These are phyloP conservation scores for Chymomyza costata DNA, from an alignment of 1,140 invertebrate species.

Conservation along the genomic window DNA sequence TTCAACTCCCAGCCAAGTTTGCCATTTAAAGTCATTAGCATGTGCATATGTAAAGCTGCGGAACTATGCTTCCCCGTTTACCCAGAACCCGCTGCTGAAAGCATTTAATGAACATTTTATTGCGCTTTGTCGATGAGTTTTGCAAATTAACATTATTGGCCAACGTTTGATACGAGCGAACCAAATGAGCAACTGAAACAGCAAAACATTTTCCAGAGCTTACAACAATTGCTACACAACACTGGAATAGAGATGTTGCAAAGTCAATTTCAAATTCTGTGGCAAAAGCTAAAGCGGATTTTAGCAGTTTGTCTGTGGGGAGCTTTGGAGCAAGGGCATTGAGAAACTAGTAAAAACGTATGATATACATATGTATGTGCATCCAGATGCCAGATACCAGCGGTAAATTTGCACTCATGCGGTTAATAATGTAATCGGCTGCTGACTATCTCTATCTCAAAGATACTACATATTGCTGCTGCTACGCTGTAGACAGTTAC, in stretches of 20 bases:
- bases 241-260: constrained; percentile 36
- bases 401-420: constrained; percentile 49
- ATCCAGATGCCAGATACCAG: constrained; percentile 24
- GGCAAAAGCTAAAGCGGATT: too few species aligned
- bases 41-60: too few species aligned
- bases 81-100: constrained; percentile 38
- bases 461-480: constrained; percentile 1
- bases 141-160: constrained; percentile 15
- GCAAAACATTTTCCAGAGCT: constrained; percentile 23
- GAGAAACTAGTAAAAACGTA: too few species aligned
- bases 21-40: too few species aligned
- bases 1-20: too few species aligned
- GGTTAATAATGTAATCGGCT: constrained; percentile 58
- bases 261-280: constrained; percentile 22
- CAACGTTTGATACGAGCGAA: background rate
- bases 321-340: too few species aligned
- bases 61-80: too few species aligned
- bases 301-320: too few species aligned
- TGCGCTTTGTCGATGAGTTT: constrained; percentile 36
- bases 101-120: constrained; percentile 50
- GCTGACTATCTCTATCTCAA: too few species aligned
- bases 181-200: constrained; percentile 24
- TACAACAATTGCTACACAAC: constrained; percentile 29
- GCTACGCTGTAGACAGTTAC: constrained; percentile 1
- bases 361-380: too few species aligned